Evolutionary conservation across 30 jellyfish, hydroid and myxozoan genomes (phyloP), one percentile per base, ranked within the genome.

Genomic region (Pseudorhiza aurosa): DNA sequence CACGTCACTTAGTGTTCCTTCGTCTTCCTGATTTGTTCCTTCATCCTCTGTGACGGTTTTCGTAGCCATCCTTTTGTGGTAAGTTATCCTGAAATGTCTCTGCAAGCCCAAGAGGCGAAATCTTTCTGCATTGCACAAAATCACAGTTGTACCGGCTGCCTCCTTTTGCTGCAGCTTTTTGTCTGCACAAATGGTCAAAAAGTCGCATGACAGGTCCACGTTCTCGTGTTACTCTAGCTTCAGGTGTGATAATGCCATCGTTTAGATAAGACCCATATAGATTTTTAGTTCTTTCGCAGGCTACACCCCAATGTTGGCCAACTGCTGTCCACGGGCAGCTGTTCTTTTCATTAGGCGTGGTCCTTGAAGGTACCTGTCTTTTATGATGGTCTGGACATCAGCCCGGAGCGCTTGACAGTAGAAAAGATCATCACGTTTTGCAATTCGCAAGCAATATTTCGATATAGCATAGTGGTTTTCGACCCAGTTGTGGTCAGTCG

Each of bases 161-260:
- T 4, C 46, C 72, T 4, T 58, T 58, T 19, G n/a, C 50, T 58
- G 72, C 72, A 58, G 17, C 39, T 58, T 58, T 58, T 58, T 8
- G 6, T n/a, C n/a, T 58, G 72, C 51, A 58, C 72, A 8, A 37
- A 58, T 58, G 72, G 72, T 14, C 72, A 58, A 58, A 58, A 58
- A 18, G 19, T 4, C 72, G 18, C 24, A 58, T 31, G 72, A 15
- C 18, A 58, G 46, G 72, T 58, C 46, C 72, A 58, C 72, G 14
- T 26, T 24, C 50, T 58, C 19, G 72, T 15, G 24, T 31, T 21
- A 21, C 24, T 58, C 46, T 58, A 21, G 53, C 46, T 58, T 58
- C 50, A 19, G 15, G 50, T 58, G 72, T 18, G 50, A 18, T 26
- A 58, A 58, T 58, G 72, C 50, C 72, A 58, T 58, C 24, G 72